phyloP scores from a whole-genome alignment of 2,888 invertebrate genomes.

The Ophion slaviceki region DNA sequence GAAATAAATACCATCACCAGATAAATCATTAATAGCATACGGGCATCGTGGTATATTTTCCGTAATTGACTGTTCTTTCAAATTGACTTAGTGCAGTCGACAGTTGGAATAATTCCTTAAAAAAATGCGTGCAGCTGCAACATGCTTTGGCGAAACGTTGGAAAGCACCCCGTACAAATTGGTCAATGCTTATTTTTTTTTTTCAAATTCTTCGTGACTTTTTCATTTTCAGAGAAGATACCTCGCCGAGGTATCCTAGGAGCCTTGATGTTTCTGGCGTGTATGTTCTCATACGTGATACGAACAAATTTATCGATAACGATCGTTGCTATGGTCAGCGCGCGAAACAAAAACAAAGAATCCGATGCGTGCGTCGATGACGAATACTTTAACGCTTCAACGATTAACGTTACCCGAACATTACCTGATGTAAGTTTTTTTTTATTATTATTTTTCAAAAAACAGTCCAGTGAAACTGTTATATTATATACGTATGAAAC shows the following conservation, averaged over 20 bases:
- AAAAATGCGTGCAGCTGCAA: too few species aligned
- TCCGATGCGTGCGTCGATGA: slow-evolving; percentile 66
- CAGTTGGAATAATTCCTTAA: too few species aligned
- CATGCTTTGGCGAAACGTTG: not conserved
- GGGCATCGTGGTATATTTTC: too few species aligned
- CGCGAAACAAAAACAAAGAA: slow-evolving; percentile 66
- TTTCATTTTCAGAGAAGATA: slow-evolving; percentile 82
- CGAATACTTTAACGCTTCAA: slow-evolving; percentile 32
- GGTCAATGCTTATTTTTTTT: not conserved
- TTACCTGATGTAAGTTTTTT: slow-evolving; percentile 72
- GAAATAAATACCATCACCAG: too few species aligned
- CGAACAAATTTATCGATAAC: slow-evolving; percentile 90
- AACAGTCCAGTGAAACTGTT: too few species aligned
- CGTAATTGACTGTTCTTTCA: too few species aligned
- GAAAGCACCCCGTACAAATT: not conserved
- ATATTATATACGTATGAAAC: too few species aligned
- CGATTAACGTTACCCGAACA: slow-evolving; percentile 42
- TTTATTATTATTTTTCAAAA: not conserved
- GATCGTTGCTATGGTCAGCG: slow-evolving; percentile 80
- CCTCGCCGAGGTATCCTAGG: slow-evolving; percentile 86
- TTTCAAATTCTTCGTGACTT: not conserved
- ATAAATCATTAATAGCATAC: too few species aligned
- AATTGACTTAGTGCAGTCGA: too few species aligned
- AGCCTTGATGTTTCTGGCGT: slow-evolving; percentile 90
- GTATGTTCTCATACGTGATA: slow-evolving; percentile 90